Evolutionary conservation across 2,888 invertebrate genomes (phyloP).

Genomic region (Melipona beecheii): DNA sequence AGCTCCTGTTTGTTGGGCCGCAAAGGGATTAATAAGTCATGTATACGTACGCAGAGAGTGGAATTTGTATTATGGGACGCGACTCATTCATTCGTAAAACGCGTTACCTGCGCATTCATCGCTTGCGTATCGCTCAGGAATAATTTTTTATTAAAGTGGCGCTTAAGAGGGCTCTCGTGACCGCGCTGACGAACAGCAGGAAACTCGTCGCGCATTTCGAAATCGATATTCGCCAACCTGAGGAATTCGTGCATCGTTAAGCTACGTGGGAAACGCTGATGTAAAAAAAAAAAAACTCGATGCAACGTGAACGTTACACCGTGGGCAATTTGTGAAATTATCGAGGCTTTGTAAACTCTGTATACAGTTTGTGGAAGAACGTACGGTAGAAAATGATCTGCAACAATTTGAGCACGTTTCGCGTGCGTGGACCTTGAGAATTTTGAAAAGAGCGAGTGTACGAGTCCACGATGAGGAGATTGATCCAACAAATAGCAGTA

Average conservation of each 20-base stretch:
- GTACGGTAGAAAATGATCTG: background rate
- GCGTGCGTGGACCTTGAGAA: background rate
- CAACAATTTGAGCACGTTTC: background rate
- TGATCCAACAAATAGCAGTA: no score
- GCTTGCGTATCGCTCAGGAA: background rate
- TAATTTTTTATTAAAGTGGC: constrained; percentile 9
- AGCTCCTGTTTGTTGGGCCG: constrained; percentile 60
- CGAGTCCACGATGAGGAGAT: no score
- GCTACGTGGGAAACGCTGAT: no score
- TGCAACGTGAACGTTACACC: background rate
- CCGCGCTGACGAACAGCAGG: background rate
- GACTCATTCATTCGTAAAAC: constrained; percentile 31
- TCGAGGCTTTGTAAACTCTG: background rate
- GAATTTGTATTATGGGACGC: constrained; percentile 31
- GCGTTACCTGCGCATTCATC: background rate
- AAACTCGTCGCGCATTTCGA: background rate
- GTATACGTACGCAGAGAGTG: constrained; percentile 26
- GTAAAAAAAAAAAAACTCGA: background rate
- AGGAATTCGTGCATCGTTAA: background rate
- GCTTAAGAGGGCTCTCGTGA: background rate
- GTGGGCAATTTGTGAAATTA: background rate
- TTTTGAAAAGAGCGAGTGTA: background rate
- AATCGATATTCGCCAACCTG: background rate
- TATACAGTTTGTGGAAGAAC: background rate
- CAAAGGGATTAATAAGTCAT: constrained; percentile 71